These are phyloP conservation scores for Coptotermes formosanus DNA, from an alignment of 1,140 invertebrate species.

Conservation along the genomic window DNA sequence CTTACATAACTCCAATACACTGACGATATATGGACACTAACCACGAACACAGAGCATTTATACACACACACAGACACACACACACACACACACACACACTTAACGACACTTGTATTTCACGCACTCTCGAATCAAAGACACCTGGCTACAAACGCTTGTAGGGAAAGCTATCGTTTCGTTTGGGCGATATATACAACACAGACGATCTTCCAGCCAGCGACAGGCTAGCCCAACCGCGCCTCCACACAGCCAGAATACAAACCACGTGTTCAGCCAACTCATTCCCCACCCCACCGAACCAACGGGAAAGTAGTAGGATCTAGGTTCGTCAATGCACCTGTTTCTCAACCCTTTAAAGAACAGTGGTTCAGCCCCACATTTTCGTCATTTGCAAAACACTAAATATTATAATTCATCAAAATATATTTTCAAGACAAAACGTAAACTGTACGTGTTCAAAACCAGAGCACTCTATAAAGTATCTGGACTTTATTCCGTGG, in stretches of 20 bases:
- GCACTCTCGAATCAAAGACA: neutral
- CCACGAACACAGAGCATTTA: neutral
- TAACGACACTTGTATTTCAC: too few relatives aligned
- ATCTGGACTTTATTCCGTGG: too few relatives aligned
- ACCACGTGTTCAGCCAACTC: slow-evolving; percentile 26
- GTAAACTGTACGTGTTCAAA: too few relatives aligned
- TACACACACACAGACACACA: neutral
- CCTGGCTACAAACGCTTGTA: neutral
- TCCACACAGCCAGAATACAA: slow-evolving; percentile 22
- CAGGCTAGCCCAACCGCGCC: slow-evolving; percentile 9
- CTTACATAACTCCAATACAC: slow-evolving; percentile 2
- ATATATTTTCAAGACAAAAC: too few relatives aligned
- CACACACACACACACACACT: neutral
- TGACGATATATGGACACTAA: neutral
- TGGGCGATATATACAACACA: neutral
- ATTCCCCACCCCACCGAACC: neutral
- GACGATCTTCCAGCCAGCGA: neutral
- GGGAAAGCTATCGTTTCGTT: too few relatives aligned
- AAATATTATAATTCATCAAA: too few relatives aligned
- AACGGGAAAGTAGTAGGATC: neutral
- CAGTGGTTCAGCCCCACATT: too few relatives aligned
- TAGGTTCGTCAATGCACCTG: neutral
- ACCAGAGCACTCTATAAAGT: too few relatives aligned
- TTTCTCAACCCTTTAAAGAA: neutral
- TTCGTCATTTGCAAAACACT: too few relatives aligned